phyloP scores from a whole-genome alignment of 2,113 vertebrate species.

The Archocentrus centrarchus region DNA sequence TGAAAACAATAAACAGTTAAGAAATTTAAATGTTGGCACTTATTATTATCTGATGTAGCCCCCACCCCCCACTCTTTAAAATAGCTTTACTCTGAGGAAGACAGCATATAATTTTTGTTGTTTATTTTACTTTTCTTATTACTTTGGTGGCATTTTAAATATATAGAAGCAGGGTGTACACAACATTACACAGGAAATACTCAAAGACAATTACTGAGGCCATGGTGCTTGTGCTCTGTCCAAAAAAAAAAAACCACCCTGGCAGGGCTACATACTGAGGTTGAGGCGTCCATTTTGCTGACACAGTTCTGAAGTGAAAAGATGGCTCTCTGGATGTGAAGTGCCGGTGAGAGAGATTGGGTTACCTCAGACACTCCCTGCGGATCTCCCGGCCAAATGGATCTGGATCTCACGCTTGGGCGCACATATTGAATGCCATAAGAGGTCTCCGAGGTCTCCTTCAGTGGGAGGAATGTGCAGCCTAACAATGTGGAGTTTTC shows the following conservation, averaged over 20 bases:
- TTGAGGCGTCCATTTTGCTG: conserved; percentile 74
- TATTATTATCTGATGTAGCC: conserved; percentile 11
- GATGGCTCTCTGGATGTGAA: conserved; percentile 77
- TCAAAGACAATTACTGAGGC: conserved; percentile 25
- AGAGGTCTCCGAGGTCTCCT: conserved; percentile 80
- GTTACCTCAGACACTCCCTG: conserved; percentile 81
- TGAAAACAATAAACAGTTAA: not conserved
- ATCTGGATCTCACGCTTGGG: conserved; percentile 82
- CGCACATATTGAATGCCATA: conserved; percentile 83
- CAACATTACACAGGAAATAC: not conserved
- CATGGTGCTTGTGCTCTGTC: conserved; percentile 11
- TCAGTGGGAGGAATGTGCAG: conserved; percentile 75
- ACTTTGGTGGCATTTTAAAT: not conserved
- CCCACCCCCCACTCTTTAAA: not conserved
- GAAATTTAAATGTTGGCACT: not conserved
- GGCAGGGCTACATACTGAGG: conserved; percentile 19
- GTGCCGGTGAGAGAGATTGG: conserved; percentile 79
- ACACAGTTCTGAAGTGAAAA: conserved; percentile 74
- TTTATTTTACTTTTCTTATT: not conserved
- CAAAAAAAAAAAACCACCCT: conserved; percentile 16
- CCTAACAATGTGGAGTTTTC: conserved; percentile 80
- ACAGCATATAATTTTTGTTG: not conserved
- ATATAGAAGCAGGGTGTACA: not conserved
- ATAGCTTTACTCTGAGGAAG: conserved; percentile 6
- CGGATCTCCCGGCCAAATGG: conserved; percentile 79